Percentiles rank a stretch among this genome's conserved stretches.
Evolutionary conservation across 2,113 vertebrate species (phyloP).

Genomic region (Alosa alosa): DNA sequence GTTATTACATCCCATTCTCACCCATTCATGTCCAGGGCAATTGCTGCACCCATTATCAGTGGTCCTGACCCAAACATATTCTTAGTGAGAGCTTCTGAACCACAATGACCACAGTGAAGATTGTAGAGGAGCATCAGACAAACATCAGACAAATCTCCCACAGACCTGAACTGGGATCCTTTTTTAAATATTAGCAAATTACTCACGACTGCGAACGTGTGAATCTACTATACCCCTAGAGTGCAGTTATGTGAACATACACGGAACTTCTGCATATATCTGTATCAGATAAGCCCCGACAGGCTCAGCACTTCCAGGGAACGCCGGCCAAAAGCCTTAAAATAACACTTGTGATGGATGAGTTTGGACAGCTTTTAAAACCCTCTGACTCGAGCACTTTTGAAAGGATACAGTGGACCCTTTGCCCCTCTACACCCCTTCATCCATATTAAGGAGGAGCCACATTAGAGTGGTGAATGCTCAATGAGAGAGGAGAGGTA

Average conservation of each 20-base stretch:
- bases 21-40: neutral
- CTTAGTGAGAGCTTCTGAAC: neutral
- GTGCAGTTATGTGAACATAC: neutral
- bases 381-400: conserved; percentile 6
- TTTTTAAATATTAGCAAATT: neutral
- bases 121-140: neutral
- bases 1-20: neutral
- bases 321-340: accelerated
- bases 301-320: neutral
- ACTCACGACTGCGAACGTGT: neutral
- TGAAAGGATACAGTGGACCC: conserved; percentile 5
- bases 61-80: neutral
- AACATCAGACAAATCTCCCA: neutral
- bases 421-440: neutral
- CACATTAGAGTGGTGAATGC: neutral
- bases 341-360: conserved; percentile 9
- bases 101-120: neutral
- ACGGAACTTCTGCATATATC: neutral
- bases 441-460: conserved; percentile 16
- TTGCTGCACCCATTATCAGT: neutral
- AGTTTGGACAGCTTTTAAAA: conserved; percentile 10
- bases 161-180: neutral
- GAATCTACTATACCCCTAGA: neutral
- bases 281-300: neutral
- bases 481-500: neutral